Conservation (phyloP, 2,797 vertebrate genomes). For the Coreius guichenoti region DNA sequence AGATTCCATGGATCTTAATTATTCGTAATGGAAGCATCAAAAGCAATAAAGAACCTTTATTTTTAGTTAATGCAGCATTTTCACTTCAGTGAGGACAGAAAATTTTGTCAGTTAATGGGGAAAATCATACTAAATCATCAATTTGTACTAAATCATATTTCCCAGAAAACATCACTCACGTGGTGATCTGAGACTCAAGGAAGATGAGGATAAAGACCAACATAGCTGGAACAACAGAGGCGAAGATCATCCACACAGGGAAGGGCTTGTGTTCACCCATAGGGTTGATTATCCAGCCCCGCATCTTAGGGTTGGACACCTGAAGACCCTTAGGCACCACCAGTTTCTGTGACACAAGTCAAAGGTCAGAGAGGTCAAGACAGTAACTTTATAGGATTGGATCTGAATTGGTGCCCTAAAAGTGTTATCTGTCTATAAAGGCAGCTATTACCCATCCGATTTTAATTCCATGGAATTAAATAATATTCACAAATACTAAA, state of each 20-base stretch:
- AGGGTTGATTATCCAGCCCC: slow-evolving; percentile 92
- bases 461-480: neutral
- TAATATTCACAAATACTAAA: neutral
- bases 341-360: slow-evolving; percentile 86
- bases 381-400: neutral
- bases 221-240: slow-evolving; percentile 83
- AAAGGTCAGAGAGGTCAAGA: slow-evolving; percentile 26
- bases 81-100: neutral
- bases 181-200: slow-evolving; percentile 97
- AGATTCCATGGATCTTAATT: neutral
- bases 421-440: neutral
- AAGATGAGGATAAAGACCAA: slow-evolving; percentile 99
- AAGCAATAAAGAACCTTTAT: neutral
- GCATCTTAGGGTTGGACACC: slow-evolving; percentile 81
- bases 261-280: slow-evolving; percentile 71
- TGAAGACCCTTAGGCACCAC: slow-evolving; percentile 86
- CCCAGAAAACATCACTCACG: slow-evolving; percentile 78
- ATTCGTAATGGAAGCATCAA: neutral
- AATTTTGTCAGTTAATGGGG: neutral
- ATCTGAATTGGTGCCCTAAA: slow-evolving; percentile 8
- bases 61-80: neutral
- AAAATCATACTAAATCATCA: too few relatives aligned
- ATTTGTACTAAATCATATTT: neutral
- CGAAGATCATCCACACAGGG: slow-evolving; percentile 93
- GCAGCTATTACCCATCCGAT: neutral